Evolutionary conservation across 1,140 invertebrate genomes (phyloP).

Genomic region (Euglossa dilemma): DNA sequence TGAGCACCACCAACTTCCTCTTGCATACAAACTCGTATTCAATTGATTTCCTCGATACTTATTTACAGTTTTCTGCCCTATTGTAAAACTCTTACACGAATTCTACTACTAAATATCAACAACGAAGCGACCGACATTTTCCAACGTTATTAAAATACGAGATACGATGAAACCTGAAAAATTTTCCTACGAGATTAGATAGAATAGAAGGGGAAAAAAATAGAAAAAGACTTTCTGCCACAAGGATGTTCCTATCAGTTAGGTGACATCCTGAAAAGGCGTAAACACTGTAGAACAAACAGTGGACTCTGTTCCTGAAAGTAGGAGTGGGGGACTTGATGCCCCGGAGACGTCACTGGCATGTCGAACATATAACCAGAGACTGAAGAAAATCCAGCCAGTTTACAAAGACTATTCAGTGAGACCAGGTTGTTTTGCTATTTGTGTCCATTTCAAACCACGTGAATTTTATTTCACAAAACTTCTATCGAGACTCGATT

Average conservation of each 20-base stretch:
- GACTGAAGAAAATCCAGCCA: slow-evolving; percentile 42
- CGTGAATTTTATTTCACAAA: slow-evolving; percentile 7
- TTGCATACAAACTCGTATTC: background rate
- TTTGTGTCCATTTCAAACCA: background rate
- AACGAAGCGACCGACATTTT: background rate
- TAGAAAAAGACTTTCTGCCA: background rate
- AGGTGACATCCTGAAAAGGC: background rate
- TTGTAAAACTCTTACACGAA: background rate
- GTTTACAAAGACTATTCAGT: slow-evolving; percentile 25
- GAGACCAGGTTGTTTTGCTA: background rate
- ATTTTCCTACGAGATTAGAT: background rate
- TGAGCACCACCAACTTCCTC: background rate
- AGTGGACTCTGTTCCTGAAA: slow-evolving; percentile 59
- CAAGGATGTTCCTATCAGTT: background rate
- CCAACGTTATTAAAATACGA: background rate
- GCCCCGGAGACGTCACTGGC: slow-evolving; percentile 37
- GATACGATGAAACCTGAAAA: background rate
- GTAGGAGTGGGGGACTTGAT: slow-evolving; percentile 9
- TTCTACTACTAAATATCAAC: background rate
- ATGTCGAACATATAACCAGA: slow-evolving; percentile 57
- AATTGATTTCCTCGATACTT: background rate
- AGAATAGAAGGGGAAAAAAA: too few species aligned
- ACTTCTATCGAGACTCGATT: background rate
- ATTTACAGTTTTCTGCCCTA: background rate
- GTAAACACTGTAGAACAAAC: slow-evolving; percentile 38